Evolutionary conservation across 2,113 vertebrate species (phyloP).

Genomic region (Deroptyus accipitrinus): DNA sequence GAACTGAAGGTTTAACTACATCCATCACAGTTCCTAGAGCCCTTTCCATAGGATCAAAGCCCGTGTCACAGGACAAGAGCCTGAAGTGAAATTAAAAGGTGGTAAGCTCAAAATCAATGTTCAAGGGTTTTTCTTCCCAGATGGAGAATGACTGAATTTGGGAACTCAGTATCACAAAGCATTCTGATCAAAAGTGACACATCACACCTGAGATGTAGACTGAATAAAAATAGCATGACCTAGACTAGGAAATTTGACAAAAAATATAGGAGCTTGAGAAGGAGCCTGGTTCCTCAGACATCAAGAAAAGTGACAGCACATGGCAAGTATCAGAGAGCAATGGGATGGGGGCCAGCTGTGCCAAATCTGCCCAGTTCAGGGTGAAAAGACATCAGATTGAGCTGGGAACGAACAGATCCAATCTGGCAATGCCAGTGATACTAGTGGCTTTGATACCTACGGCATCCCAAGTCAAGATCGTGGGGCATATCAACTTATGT

Average conservation of each 20-base stretch:
- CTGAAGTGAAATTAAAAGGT: neutral
- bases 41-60: neutral
- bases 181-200: neutral
- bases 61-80: neutral
- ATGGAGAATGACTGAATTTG: neutral
- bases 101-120: neutral
- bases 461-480: fast-evolving
- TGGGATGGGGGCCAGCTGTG: neutral
- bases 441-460: neutral
- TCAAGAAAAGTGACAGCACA: neutral
- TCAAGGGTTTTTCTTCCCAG: fast-evolving
- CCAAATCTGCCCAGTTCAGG: neutral
- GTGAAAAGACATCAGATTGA: neutral
- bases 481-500: neutral
- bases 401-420: fast-evolving
- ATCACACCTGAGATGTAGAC: neutral
- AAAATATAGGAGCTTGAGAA: neutral
- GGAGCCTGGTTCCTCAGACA: neutral
- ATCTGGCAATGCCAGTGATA: neutral
- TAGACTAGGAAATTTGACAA: neutral
- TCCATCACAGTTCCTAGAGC: neutral
- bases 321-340: neutral
- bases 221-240: neutral
- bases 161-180: neutral
- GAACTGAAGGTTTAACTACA: neutral